These are phyloP conservation scores for Mnemiopsis leidyi DNA, from an alignment of 37 sponge, comb jelly and placozoan genomes.

Conservation along the genomic window DNA sequence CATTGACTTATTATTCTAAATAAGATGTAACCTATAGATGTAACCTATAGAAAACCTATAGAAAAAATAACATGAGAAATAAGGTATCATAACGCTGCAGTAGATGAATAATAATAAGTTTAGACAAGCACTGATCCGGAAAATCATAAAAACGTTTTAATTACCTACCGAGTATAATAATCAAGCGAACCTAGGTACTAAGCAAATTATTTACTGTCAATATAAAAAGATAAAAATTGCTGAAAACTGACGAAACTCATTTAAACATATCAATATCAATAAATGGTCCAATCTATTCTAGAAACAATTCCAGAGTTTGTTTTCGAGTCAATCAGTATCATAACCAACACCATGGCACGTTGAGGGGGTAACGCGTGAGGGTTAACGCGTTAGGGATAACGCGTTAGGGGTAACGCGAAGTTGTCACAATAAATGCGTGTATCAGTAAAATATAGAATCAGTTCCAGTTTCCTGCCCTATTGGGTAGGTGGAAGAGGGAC, in stretches of 20 bases:
- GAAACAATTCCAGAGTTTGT: neutral
- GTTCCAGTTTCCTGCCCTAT: neutral
- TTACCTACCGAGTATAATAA: neutral
- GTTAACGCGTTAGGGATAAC: neutral
- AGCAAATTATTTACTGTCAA: slow-evolving; percentile 12
- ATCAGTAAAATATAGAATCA: neutral
- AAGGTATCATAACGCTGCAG: neutral
- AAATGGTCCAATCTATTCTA: no score
- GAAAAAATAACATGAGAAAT: neutral
- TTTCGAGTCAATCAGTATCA: neutral
- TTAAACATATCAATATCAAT: neutral
- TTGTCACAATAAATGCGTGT: neutral
- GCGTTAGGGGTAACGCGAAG: neutral
- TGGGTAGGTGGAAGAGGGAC: neutral
- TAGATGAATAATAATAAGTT: neutral
- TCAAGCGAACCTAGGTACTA: neutral
- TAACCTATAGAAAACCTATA: no score
- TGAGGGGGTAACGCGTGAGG: no score
- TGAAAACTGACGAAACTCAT: slow-evolving; percentile 40
- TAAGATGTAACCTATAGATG: neutral
- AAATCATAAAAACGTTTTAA: neutral
- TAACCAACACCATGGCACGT: no score
- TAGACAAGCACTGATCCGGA: neutral
- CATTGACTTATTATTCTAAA: neutral
- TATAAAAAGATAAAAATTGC: slow-evolving; percentile 56